phyloP scores from a whole-genome alignment of 2,797 vertebrate genomes.

The Sebastolobus alascanus region DNA sequence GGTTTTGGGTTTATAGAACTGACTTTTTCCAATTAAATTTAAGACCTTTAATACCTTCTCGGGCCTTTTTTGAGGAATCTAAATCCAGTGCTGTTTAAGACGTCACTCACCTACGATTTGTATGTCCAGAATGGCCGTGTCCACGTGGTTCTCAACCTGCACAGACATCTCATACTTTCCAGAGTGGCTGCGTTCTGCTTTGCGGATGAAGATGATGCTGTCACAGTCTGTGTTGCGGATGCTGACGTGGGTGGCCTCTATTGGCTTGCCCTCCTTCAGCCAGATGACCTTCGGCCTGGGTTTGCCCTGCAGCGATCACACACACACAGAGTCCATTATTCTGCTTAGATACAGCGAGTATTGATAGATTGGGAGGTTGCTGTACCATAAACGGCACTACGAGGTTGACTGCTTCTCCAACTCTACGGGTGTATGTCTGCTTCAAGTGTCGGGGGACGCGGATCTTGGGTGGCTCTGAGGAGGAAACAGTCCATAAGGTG shows the following conservation, averaged over 20 bases:
- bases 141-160: conserved; percentile 92
- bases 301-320: conserved; percentile 87
- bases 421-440: conserved; percentile 94
- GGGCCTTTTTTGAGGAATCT: not conserved
- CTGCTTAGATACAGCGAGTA: not conserved
- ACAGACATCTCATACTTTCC: conserved; percentile 95
- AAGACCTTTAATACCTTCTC: not conserved
- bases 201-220: conserved; percentile 97
- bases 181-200: conserved; percentile 95
- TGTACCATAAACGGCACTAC: conserved; percentile 97
- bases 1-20: too few species aligned
- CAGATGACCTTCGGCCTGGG: conserved; percentile 95
- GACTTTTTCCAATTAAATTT: not conserved
- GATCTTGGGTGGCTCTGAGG: conserved; percentile 95
- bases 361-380: not conserved
- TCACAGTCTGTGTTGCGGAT: conserved; percentile 97
- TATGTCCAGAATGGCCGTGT: conserved; percentile 92
- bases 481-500: not conserved
- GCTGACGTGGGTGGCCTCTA: conserved; percentile 92
- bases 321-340: conserved; percentile 3
- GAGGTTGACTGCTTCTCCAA: conserved; percentile 96
- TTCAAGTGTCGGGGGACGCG: conserved; percentile 96
- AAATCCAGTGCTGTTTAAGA: not conserved
- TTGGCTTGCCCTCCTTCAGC: conserved; percentile 90
- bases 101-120: conserved; percentile 92